Evolutionary conservation across 92 coral and sea anemone species (phyloP).

Genomic region (Parazoanthus atlanticus): DNA sequence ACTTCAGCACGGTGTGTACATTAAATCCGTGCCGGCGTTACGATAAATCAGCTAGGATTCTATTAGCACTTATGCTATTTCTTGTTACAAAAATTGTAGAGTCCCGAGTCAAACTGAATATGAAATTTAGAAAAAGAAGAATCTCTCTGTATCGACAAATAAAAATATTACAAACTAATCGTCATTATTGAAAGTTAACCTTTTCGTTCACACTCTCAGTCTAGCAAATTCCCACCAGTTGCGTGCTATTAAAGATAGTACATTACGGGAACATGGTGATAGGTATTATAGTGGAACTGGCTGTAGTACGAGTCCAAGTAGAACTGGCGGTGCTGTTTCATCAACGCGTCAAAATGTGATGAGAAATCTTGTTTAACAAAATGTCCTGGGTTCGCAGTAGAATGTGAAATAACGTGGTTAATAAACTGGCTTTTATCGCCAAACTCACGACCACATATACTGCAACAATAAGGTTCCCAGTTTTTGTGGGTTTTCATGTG

Average conservation of each 20-base stretch:
- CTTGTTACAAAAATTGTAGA: too few species aligned
- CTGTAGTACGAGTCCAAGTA: not conserved
- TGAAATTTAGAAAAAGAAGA: not conserved
- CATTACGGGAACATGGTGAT: not conserved
- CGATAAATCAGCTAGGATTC: not conserved
- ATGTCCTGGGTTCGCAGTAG: not conserved
- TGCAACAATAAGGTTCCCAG: not conserved
- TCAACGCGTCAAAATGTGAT: slow-evolving; percentile 1
- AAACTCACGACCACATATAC: slow-evolving; percentile 1
- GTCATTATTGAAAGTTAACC: not conserved
- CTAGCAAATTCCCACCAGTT: not conserved
- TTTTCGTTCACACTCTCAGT: not conserved
- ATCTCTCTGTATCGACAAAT: not conserved
- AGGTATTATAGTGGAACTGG: not conserved
- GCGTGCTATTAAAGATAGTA: not conserved
- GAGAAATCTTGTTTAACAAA: not conserved
- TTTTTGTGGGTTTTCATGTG: slow-evolving; percentile 29
- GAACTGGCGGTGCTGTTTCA: not conserved
- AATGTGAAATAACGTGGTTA: not conserved
- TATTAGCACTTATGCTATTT: not conserved
- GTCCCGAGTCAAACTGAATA: not conserved
- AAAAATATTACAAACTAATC: not conserved
- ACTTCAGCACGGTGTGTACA: too few species aligned
- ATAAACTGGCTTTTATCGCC: not conserved
- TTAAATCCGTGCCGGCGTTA: too few species aligned